Base-by-base conservation (phyloP, 2,113 vertebrate species). In the Trogon surrucura region DNA sequence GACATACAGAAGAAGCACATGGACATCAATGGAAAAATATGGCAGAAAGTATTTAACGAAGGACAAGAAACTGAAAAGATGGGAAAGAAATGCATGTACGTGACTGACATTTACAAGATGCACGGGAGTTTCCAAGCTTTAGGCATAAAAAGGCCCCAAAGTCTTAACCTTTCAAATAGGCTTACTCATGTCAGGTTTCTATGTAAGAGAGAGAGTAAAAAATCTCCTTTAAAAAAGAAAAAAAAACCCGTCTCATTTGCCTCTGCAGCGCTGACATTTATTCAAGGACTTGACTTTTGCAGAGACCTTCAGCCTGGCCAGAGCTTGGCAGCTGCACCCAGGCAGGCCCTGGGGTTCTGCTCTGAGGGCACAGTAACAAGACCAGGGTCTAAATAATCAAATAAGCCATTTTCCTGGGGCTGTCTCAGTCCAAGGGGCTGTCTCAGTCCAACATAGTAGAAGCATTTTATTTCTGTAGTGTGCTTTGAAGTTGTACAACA, bases 1-100 rank as follows among this genome's bases (percentile, higher is more conserved):
- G 72, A 79, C 86, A 71, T 38, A 97, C 61, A 56, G 44, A 53
- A 91, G 93, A 83, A 96, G 83, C 89, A 93, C 60, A 93, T 32
- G 16, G 54, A 85, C 56, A 87, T 75, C 64, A 25, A 27, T 34
- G 79, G 56, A 88, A 95, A 92, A 95, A 94, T 30, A 80, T 50
- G 88, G 77, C 41, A 92, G 85, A 91, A 92, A 73, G 67, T 25
- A 56, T 26, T 83, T 83, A 80, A 90, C 44, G 80, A 86, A 66
- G 30, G 83, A 94, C 11, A 14, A 87, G 53, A 75, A 93, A 90
- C 71, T 82, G 51, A 80, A 96, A 88, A 85, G 72, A 90, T 29
- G 80, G 86, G 77, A 92, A 80, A 96, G 85, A 91, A 95, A 56
- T 16, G 18, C 0, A 11, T 27, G n/a, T 57, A 58, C n/a, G 61